Evolutionary conservation across 30 jellyfish, hydroid and myxozoan genomes (phyloP).

Genomic region (Chironex yamaguchii): DNA sequence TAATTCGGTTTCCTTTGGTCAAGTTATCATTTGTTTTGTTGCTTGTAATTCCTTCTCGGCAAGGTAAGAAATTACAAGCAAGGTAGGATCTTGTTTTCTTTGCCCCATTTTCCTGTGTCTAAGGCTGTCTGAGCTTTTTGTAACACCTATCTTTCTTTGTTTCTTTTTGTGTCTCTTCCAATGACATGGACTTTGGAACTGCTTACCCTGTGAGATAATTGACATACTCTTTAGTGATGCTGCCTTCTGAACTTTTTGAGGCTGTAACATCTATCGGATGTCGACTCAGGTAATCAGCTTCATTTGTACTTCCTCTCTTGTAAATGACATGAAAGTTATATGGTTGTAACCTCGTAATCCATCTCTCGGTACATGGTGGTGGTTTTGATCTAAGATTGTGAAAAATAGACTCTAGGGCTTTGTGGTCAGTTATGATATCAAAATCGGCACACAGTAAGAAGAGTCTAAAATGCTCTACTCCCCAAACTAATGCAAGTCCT

Average conservation of each 20-base stretch:
- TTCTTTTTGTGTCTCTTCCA: constrained; percentile 2
- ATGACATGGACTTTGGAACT: constrained; percentile 24
- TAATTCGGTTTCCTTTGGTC: neutral
- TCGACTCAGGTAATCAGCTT: constrained; percentile 40
- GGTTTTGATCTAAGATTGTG: constrained; percentile 18
- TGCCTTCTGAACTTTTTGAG: neutral
- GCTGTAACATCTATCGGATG: neutral
- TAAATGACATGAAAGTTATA: constrained; percentile 21
- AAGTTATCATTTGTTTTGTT: neutral
- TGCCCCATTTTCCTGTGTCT: neutral
- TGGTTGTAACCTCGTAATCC: constrained; percentile 19
- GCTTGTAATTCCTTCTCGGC: neutral
- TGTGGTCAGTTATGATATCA: constrained; percentile 22
- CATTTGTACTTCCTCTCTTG: constrained; percentile 12
- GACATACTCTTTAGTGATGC: constrained; percentile 19
- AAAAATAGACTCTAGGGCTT: constrained; percentile 17
- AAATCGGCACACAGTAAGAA: constrained; percentile 5
- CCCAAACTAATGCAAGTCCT: constrained; percentile 43
- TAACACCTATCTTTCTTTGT: neutral
- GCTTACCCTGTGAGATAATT: neutral
- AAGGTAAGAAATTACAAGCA: neutral
- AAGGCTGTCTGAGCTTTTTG: neutral
- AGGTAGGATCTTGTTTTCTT: no score
- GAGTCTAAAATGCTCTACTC: constrained; percentile 2
- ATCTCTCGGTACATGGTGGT: constrained; percentile 3